phyloP scores from a whole-genome alignment of 2,113 vertebrate species.

The Paratilapia polleni region DNA sequence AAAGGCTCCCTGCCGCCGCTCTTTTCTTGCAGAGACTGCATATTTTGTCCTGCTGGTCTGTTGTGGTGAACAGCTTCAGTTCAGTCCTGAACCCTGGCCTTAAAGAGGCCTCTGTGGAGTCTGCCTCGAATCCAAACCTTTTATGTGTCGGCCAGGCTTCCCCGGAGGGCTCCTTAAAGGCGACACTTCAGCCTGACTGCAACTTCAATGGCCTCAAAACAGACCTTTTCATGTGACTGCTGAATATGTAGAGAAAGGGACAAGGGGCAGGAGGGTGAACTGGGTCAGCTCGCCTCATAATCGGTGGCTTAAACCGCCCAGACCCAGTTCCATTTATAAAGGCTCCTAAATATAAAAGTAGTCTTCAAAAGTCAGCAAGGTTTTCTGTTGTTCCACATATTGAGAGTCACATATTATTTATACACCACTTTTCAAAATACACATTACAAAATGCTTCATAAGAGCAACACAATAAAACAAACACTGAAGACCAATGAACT shows the following conservation, averaged over 20 bases:
- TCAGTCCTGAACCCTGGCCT: not conserved
- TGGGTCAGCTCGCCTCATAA: not conserved
- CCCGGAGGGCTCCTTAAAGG: slow-evolving; percentile 21
- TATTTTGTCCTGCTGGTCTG: slow-evolving; percentile 11
- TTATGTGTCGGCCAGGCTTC: slow-evolving; percentile 35
- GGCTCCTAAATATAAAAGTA: not conserved
- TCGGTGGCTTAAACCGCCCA: not conserved
- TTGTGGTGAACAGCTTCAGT: slow-evolving; percentile 5
- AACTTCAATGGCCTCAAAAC: slow-evolving; percentile 12
- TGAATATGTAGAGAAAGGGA: slow-evolving; percentile 27
- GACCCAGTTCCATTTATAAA: not conserved
- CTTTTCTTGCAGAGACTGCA: slow-evolving; percentile 6
- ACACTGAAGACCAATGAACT: too few species aligned
- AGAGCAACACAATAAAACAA: too few species aligned
- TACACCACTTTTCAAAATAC: not conserved
- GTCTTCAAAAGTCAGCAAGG: not conserved
- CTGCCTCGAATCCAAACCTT: slow-evolving; percentile 28
- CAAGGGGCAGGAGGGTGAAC: not conserved
- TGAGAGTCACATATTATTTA: not conserved
- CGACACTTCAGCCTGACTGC: slow-evolving; percentile 26
- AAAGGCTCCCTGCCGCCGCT: not conserved
- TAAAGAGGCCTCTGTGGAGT: slow-evolving; percentile 25
- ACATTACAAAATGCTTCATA: too few species aligned
- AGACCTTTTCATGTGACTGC: slow-evolving; percentile 18
- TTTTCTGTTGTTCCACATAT: not conserved